Conservation (phyloP, 2,888 invertebrate genomes). For the Terebella lapidaria region DNA sequence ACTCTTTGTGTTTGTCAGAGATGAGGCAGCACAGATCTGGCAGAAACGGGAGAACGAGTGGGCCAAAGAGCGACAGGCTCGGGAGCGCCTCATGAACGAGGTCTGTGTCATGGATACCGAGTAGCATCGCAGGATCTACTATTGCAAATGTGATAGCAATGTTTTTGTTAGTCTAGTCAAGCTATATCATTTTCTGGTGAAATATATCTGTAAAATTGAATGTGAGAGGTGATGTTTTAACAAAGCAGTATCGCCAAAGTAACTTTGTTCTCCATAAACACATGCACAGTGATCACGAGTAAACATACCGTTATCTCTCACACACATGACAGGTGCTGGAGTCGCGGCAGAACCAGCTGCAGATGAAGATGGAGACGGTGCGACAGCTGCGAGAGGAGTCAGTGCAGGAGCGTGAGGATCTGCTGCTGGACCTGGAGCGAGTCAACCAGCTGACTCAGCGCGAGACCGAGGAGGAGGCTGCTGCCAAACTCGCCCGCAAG, state of each 20-base stretch:
- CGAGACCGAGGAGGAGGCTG: conserved; percentile 37
- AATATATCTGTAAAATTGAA: too few relatives aligned
- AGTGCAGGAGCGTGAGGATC: conserved; percentile 42
- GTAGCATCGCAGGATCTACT: too few relatives aligned
- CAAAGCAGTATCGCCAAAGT: too few relatives aligned
- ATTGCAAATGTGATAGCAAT: too few relatives aligned
- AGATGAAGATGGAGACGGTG: conserved; percentile 35
- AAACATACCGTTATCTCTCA: too few relatives aligned
- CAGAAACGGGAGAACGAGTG: conserved; percentile 50
- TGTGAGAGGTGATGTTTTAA: too few relatives aligned
- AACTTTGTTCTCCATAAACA: too few relatives aligned
- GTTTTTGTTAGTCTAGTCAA: too few relatives aligned
- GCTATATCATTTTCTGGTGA: too few relatives aligned
- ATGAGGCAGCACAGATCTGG: conserved; percentile 52
- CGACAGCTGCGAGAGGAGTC: conserved; percentile 44
- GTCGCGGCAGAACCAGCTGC: neutral
- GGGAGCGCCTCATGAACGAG: conserved; percentile 51
- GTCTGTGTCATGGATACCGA: conserved; percentile 26
- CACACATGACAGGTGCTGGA: neutral
- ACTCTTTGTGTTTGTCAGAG: conserved; percentile 29
- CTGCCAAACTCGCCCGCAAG: conserved; percentile 31
- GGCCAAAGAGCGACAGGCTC: conserved; percentile 46
- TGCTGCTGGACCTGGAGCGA: conserved; percentile 47
- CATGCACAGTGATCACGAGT: too few relatives aligned
- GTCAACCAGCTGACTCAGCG: conserved; percentile 44